phyloP scores from a whole-genome alignment of 2,797 vertebrate species.

The Fistularia commersonii region DNA sequence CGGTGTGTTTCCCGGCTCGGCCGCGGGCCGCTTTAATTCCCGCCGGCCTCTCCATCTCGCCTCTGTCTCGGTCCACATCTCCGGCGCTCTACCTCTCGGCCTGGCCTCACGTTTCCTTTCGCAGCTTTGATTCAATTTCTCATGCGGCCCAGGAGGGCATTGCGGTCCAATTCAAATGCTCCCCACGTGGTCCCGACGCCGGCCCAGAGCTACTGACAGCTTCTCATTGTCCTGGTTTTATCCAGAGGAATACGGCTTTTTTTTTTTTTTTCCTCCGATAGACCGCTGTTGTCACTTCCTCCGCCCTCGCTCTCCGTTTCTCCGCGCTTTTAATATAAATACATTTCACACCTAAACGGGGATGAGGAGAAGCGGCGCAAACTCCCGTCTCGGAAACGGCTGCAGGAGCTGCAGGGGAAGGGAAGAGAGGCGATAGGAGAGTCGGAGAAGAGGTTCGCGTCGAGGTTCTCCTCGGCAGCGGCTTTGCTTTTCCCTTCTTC shows the following conservation, averaged over 20 bases:
- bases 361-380: conserved; percentile 53
- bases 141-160: conserved; percentile 30
- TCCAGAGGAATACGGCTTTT: conserved; percentile 42
- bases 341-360: conserved; percentile 66
- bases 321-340: conserved; percentile 60
- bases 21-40: background rate
- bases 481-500: conserved; percentile 26
- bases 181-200: conserved; percentile 27
- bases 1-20: too few relatives aligned
- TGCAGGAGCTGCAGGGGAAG: conserved; percentile 26
- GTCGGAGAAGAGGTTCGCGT: conserved; percentile 13
- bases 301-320: conserved; percentile 5
- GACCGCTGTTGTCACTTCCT: conserved; percentile 60
- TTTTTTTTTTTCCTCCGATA: conserved; percentile 36
- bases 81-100: conserved; percentile 36
- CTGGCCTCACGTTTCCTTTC: conserved; percentile 42
- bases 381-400: conserved; percentile 33
- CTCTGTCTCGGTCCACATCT: conserved; percentile 38
- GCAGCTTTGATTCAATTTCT: conserved; percentile 45
- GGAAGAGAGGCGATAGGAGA: conserved; percentile 29
- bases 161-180: conserved; percentile 40
- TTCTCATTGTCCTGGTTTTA: conserved; percentile 52
- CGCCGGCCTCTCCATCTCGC: conserved; percentile 39
- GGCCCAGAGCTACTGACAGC: conserved; percentile 38
- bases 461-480: conserved; percentile 5